Conservation (phyloP, 2,113 vertebrate species). For the Bagarius yarrelli region DNA sequence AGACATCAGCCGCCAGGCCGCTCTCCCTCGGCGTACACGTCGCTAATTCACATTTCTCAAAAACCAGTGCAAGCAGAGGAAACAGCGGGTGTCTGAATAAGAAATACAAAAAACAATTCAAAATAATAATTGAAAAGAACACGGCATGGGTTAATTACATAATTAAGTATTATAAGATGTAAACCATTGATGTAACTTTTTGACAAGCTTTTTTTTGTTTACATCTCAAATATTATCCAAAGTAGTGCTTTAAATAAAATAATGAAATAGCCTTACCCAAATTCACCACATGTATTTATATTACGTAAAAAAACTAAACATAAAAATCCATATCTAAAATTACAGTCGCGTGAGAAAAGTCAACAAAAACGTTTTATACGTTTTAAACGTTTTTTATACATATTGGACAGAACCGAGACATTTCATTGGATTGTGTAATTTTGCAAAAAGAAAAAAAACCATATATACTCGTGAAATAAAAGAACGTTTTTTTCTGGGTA, state of each 20-base stretch:
- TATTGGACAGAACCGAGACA: not conserved
- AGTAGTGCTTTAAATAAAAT: not conserved
- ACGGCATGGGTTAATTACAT: not conserved
- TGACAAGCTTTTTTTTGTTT: not conserved
- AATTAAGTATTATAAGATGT: not conserved
- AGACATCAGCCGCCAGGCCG: slow-evolving; percentile 89
- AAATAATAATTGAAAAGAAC: no score
- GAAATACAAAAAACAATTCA: slow-evolving; percentile 69
- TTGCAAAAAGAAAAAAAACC: not conserved
- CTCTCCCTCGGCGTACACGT: slow-evolving; percentile 90
- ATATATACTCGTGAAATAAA: not conserved
- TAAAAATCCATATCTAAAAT: not conserved
- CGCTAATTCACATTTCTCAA: slow-evolving; percentile 98
- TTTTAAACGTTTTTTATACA: not conserved
- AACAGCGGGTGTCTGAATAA: slow-evolving; percentile 90
- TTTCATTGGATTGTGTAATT: not conserved
- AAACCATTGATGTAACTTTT: not conserved
- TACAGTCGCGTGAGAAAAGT: not conserved
- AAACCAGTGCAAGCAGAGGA: slow-evolving; percentile 94
- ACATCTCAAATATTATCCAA: not conserved
- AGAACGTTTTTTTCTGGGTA: no score
- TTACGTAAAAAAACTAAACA: not conserved
- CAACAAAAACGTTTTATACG: not conserved
- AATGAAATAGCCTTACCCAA: not conserved
- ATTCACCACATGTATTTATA: not conserved